A percentile compares a stretch with the other conserved stretches of the same genome.
These are phyloP conservation scores for Pomatorhinus ruficollis DNA, from an alignment of 2,113 vertebrate genomes.

Conservation along the genomic window DNA sequence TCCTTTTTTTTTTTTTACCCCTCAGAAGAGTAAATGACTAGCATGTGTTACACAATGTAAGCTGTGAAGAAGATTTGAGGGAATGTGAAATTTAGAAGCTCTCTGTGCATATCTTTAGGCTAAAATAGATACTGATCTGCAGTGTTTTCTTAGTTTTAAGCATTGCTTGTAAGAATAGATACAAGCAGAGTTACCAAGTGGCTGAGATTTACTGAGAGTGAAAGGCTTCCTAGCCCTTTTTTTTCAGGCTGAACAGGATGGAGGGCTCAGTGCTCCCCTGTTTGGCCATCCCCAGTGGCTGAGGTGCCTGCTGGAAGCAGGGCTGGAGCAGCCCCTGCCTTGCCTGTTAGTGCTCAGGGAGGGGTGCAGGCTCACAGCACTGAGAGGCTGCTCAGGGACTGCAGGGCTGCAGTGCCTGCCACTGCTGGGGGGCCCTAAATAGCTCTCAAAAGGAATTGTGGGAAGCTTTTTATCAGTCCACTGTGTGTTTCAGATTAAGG, in stretches of 20 bases:
- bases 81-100: background rate
- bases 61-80: background rate
- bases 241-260: background rate
- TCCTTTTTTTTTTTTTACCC: background rate
- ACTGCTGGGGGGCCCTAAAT: background rate
- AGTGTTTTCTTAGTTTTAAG: background rate
- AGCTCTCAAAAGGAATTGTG: background rate
- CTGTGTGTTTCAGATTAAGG: background rate
- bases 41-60: background rate
- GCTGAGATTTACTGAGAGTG: background rate
- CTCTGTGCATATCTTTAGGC: background rate
- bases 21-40: background rate
- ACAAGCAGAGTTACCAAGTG: background rate
- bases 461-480: background rate
- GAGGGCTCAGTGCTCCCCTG: background rate
- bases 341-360: fast-evolving
- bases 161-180: background rate
- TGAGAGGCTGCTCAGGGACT: fast-evolving
- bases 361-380: background rate
- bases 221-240: background rate
- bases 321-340: background rate
- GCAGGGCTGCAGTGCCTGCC: background rate
- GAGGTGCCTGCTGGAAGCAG: background rate
- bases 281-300: background rate
- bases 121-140: background rate